A percentile compares a stretch with the other conserved stretches of the same genome.
Evolutionary conservation across 2,797 vertebrate species (phyloP).

Genomic region (Pantherophis alleghaniensis): DNA sequence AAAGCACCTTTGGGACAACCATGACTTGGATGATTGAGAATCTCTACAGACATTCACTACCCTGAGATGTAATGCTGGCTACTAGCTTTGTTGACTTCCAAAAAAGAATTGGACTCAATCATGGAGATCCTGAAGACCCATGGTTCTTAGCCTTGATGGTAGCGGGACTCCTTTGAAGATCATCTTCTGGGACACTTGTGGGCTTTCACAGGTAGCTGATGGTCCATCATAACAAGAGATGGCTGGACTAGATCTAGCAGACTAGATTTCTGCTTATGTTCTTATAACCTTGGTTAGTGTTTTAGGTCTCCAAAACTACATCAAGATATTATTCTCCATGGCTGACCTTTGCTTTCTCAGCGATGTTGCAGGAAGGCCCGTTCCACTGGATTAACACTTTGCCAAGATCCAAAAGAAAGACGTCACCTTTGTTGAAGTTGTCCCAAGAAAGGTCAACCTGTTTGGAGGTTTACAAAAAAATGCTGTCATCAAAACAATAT

Average conservation of each 20-base stretch:
- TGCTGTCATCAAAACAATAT: fast-evolving
- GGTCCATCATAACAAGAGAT: not conserved
- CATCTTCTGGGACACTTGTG: not conserved
- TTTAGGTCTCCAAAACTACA: too few species aligned
- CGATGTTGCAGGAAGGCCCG: slow-evolving; percentile 84
- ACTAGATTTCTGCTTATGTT: not conserved
- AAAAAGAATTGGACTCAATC: not conserved
- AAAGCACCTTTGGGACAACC: too few species aligned
- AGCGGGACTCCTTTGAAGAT: not conserved
- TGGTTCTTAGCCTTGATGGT: not conserved
- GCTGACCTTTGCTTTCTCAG: slow-evolving; percentile 85
- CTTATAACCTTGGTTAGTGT: not conserved
- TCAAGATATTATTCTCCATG: not conserved
- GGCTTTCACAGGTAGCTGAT: not conserved
- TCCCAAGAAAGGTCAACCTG: slow-evolving; percentile 87
- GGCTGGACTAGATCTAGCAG: not conserved
- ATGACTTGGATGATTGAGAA: too few species aligned
- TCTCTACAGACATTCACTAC: not conserved
- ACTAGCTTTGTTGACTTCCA: not conserved
- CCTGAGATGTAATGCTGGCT: not conserved
- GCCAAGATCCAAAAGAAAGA: slow-evolving; percentile 88
- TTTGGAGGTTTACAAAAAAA: not conserved
- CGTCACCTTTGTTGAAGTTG: slow-evolving; percentile 88
- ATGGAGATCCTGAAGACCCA: not conserved
- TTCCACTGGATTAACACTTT: slow-evolving; percentile 92